Evolutionary conservation across 2,888 invertebrate species (phyloP).

Genomic region (Drosophila yooni): DNA sequence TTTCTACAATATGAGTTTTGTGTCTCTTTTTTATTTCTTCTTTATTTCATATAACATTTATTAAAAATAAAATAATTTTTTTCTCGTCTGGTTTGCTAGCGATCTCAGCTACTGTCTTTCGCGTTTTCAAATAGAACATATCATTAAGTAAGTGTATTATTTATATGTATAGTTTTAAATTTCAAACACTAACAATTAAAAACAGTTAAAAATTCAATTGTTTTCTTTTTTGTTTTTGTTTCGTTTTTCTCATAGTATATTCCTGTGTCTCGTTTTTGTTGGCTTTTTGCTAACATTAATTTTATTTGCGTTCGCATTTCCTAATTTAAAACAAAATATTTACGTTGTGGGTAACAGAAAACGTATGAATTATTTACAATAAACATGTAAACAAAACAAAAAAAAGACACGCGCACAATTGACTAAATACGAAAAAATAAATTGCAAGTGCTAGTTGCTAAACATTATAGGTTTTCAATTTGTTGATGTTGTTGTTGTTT

Average conservation of each 20-base stretch:
- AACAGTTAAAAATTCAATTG: conserved; percentile 80
- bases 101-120: conserved; percentile 63
- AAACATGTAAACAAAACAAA: conserved; percentile 62
- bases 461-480: conserved; percentile 32
- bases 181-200: conserved; percentile 81
- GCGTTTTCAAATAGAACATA: conserved; percentile 68
- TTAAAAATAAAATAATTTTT: conserved; percentile 76
- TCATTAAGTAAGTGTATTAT: conserved; percentile 68
- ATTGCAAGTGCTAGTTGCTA: conserved; percentile 37
- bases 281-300: conserved; percentile 62
- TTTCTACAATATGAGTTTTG: conserved; percentile 73
- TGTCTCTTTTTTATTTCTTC: conserved; percentile 56
- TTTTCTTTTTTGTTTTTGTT: conserved; percentile 16
- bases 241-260: conserved; percentile 56
- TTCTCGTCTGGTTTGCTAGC: conserved; percentile 48
- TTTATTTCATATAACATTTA: conserved; percentile 71
- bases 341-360: conserved; percentile 53
- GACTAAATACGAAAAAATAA: conserved; percentile 50
- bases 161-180: conserved; percentile 54
- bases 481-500: conserved; percentile 23
- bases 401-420: conserved; percentile 45
- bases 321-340: conserved; percentile 59
- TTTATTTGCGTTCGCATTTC: conserved; percentile 52
- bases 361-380: conserved; percentile 78
- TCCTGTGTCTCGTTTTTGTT: conserved; percentile 58